Base-by-base conservation (phyloP, 2,888 invertebrate genomes). In the Aleiodes leptofemur region DNA sequence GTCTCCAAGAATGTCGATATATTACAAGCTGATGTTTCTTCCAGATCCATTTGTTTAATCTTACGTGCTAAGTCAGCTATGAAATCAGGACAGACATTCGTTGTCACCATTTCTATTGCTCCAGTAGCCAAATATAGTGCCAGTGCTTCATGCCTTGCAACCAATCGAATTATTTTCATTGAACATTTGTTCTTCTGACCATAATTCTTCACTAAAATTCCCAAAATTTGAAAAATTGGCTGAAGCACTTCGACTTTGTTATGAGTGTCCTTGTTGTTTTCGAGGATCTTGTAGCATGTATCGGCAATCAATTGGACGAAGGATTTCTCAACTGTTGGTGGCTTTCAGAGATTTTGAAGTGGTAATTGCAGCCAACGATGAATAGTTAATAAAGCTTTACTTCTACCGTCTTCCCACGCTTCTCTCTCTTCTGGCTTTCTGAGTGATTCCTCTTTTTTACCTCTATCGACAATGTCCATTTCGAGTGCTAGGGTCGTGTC, bases 171-270 rank as follows among this genome's bases (percentile, higher is more conserved):
- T 74, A 95, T 91, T 84, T 94, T 94, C 7, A 95, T 93, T 0
- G 95, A 92, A 86, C 95, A 96, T 43, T 93, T 93, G 57, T 94
- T 92, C 0, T 95, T 95, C 90, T 97, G 96, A 86, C 95, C 96
- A 87, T 96, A 96, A 69, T 93, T 93, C 87, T 95, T 96, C 23
- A 97, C 93, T 59, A 97, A 91, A 3, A 93, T 92, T 13, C 96
- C 97, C 76, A 98, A 91, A 53, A 97, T 93, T 91, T 96, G 94
- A 85, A 88, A 89, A 77, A 97, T 91, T 13, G 94, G 94, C 80
- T 94, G 93, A 76, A 93, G 91, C 0, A 92, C 90, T 64, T 92
- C 90, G 79, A 13, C 16, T 29, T 94, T 95, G 80, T 93, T 90
- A 55, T 92, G 88, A 90, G 93, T 82, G 89, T 93, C 88, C 89